phyloP scores from a whole-genome alignment of 2,797 vertebrate genomes.

The Chaunax sp. region DNA sequence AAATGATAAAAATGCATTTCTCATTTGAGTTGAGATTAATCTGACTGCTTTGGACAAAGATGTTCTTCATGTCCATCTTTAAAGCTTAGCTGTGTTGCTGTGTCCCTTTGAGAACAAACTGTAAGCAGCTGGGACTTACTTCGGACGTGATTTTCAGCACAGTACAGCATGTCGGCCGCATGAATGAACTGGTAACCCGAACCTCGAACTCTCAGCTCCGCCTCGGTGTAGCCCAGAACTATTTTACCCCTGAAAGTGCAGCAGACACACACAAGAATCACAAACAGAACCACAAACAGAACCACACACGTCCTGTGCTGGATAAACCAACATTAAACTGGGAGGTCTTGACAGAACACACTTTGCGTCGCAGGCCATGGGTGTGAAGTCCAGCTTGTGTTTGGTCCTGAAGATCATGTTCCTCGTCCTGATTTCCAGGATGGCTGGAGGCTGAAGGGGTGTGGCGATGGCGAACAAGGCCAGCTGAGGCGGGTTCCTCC shows the following conservation, averaged over 20 bases:
- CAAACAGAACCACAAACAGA: background rate
- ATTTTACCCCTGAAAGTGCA: conserved; percentile 75
- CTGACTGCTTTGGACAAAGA: too few relatives aligned
- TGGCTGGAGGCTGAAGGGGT: conserved; percentile 83
- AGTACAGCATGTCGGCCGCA: conserved; percentile 83
- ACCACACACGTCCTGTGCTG: too few relatives aligned
- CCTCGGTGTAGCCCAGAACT: conserved; percentile 83
- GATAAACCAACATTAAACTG: too few relatives aligned
- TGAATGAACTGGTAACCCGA: conserved; percentile 85
- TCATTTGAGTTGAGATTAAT: too few relatives aligned
- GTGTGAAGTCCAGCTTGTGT: conserved; percentile 90
- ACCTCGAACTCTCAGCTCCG: conserved; percentile 79
- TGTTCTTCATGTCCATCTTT: too few relatives aligned
- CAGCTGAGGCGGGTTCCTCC: conserved; percentile 66
- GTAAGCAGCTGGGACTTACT: too few relatives aligned
- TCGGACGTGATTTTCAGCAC: conserved; percentile 81
- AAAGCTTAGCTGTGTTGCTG: too few relatives aligned
- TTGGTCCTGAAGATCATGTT: conserved; percentile 89
- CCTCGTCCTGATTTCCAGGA: conserved; percentile 85
- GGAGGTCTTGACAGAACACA: conserved; percentile 39
- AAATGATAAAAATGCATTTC: too few relatives aligned
- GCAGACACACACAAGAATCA: background rate
- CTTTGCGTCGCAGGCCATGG: conserved; percentile 87
- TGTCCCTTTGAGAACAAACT: too few relatives aligned
- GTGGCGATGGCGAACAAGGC: conserved; percentile 86